Conservation (phyloP, 2,113 vertebrate genomes). For the Pterocles gutturalis region DNA sequence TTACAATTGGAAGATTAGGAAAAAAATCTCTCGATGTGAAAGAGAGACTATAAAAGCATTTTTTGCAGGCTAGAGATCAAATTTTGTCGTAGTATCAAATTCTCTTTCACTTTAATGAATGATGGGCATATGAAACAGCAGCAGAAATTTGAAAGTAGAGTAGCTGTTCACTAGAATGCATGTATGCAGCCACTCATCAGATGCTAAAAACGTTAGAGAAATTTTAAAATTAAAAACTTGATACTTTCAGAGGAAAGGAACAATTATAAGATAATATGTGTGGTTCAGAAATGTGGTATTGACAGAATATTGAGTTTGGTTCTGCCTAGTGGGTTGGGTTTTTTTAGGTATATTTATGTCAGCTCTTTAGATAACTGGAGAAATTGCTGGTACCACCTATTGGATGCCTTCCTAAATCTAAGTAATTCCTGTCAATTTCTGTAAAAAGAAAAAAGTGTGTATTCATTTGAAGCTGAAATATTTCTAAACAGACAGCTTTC, state of each 20-base stretch:
- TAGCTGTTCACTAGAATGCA: neutral
- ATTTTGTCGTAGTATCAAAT: neutral
- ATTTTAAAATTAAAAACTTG: accelerated
- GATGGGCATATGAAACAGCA: neutral
- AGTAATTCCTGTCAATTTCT: neutral
- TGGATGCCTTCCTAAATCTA: neutral
- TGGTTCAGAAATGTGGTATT: neutral
- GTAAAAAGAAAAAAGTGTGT: neutral
- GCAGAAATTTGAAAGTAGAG: neutral
- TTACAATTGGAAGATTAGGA: neutral
- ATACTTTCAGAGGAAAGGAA: neutral
- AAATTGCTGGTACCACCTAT: slow-evolving; percentile 39
- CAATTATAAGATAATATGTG: neutral
- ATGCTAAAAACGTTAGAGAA: neutral
- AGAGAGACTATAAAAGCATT: neutral
- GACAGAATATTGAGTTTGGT: neutral
- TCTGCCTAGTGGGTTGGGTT: neutral
- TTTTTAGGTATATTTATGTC: neutral
- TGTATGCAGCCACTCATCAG: neutral
- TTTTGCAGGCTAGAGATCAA: neutral
- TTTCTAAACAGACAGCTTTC: slow-evolving; percentile 33
- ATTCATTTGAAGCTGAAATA: neutral
- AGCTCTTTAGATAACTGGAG: neutral
- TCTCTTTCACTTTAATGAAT: neutral
- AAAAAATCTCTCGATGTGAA: neutral